Evolutionary conservation across 1,140 invertebrate genomes (phyloP).

Genomic region (silkworm (Bombyx mori)): DNA sequence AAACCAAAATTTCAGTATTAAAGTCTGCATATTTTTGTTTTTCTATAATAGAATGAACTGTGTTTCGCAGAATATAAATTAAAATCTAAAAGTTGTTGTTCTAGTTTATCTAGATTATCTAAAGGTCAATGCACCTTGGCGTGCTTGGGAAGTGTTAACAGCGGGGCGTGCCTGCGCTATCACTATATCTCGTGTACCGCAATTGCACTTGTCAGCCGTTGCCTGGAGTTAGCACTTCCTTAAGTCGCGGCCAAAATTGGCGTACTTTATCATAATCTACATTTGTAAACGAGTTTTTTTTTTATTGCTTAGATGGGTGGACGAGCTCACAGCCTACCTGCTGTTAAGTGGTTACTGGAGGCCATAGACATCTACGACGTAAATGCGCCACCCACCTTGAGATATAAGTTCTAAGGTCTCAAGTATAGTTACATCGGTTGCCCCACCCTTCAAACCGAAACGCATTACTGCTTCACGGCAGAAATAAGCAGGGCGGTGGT

Average conservation of each 20-base stretch:
- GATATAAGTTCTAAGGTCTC: too few species aligned
- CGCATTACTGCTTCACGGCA: too few species aligned
- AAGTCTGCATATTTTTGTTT: too few species aligned
- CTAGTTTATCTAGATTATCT: conserved; percentile 2
- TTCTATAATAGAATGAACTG: too few species aligned
- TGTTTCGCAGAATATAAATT: conserved; percentile 5
- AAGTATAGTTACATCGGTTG: too few species aligned
- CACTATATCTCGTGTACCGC: conserved; percentile 31
- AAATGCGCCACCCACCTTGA: too few species aligned
- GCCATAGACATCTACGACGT: too few species aligned
- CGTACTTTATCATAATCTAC: background rate
- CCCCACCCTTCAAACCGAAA: too few species aligned
- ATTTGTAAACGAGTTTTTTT: background rate
- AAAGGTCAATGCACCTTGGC: conserved; percentile 34
- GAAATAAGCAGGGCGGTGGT: too few species aligned
- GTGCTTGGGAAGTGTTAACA: conserved; percentile 49
- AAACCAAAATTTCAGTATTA: background rate
- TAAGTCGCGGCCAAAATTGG: conserved; percentile 2
- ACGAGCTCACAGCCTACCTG: too few species aligned
- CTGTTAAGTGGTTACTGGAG: too few species aligned
- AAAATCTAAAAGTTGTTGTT: conserved; percentile 3
- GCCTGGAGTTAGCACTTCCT: conserved; percentile 20
- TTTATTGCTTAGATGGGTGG: background rate
- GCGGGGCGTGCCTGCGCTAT: conserved; percentile 36
- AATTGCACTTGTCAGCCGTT: conserved; percentile 39